These are phyloP conservation scores for Baronia brevicornis DNA, from an alignment of 2,888 invertebrate genomes.

Conservation along the genomic window DNA sequence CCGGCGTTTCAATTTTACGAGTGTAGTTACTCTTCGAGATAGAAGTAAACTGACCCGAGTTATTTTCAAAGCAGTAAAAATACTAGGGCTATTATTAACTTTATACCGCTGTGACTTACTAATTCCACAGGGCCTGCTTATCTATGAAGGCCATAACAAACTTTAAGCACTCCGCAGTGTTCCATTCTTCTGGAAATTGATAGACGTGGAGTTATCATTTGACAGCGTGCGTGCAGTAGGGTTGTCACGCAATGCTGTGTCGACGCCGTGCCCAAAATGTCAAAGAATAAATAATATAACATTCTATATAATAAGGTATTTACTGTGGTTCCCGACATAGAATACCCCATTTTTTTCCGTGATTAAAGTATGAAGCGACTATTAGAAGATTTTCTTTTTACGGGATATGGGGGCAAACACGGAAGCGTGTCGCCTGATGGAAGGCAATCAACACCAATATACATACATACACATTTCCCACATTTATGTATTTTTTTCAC, in stretches of 20 bases:
- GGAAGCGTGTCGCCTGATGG: too few species aligned
- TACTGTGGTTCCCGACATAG: not conserved
- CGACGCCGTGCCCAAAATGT: conserved; percentile 43
- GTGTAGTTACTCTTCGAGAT: too few species aligned
- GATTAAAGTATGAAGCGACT: too few species aligned
- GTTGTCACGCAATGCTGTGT: conserved; percentile 55
- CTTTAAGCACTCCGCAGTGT: conserved; percentile 33
- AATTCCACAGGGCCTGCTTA: conserved; percentile 50
- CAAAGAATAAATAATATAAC: conserved; percentile 34
- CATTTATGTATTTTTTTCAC: too few species aligned
- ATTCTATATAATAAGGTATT: not conserved
- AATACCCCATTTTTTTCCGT: too few species aligned
- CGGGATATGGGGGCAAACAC: too few species aligned
- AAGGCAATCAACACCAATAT: too few species aligned
- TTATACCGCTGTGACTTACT: conserved; percentile 33
- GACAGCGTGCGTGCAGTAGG: conserved; percentile 60
- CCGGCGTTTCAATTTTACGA: too few species aligned
- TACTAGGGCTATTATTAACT: conserved; percentile 34
- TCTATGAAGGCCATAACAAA: conserved; percentile 52
- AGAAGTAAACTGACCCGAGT: too few species aligned
- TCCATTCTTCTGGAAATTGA: conserved; percentile 66
- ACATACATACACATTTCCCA: too few species aligned
- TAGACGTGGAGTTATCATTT: conserved; percentile 73
- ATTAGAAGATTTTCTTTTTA: too few species aligned
- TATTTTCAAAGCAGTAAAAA: too few species aligned